Percentiles rank a stretch among this genome's conserved stretches.
These are phyloP conservation scores for Germaria angustata DNA, from an alignment of 2,888 invertebrate genomes.

Conservation along the genomic window DNA sequence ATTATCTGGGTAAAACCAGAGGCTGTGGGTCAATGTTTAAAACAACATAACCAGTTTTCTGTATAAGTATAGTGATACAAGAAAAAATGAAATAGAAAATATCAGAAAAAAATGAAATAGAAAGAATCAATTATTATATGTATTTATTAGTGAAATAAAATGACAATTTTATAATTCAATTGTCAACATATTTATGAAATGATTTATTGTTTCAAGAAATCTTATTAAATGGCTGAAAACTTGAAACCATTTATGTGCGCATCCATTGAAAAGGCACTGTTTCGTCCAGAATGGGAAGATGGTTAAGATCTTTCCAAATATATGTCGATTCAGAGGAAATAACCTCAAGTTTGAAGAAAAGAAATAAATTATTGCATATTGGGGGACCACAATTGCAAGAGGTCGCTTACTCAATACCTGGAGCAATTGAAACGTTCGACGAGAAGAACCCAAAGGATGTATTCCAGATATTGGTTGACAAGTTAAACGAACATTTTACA, in stretches of 20 bases:
- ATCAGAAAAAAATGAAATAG: not conserved
- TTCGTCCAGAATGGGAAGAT: slow-evolving; percentile 45
- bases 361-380: too few species aligned
- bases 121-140: not conserved
- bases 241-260: too few species aligned
- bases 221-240: slow-evolving; percentile 13
- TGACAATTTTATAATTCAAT: too few species aligned
- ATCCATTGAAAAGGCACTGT: slow-evolving; percentile 39
- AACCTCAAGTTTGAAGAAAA: too few species aligned
- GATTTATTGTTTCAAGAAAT: not conserved
- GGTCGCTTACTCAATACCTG: too few species aligned
- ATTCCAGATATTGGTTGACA: slow-evolving; percentile 41
- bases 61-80: slow-evolving; percentile 5
- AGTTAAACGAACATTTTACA: slow-evolving; percentile 30
- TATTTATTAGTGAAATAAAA: slow-evolving; percentile 24
- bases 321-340: too few species aligned
- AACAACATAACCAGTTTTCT: slow-evolving; percentile 3
- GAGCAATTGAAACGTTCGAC: too few species aligned
- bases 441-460: slow-evolving; percentile 40
- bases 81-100: too few species aligned
- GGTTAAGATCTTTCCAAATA: too few species aligned
- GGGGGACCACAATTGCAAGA: too few species aligned
- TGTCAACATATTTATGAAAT: slow-evolving; percentile 23
- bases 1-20: slow-evolving; percentile 16
- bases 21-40: slow-evolving; percentile 16